Percentiles rank a stretch among this genome's conserved stretches.
Evolutionary conservation across 1,140 invertebrate genomes (phyloP).

Genomic region (Steinernema khuongi): DNA sequence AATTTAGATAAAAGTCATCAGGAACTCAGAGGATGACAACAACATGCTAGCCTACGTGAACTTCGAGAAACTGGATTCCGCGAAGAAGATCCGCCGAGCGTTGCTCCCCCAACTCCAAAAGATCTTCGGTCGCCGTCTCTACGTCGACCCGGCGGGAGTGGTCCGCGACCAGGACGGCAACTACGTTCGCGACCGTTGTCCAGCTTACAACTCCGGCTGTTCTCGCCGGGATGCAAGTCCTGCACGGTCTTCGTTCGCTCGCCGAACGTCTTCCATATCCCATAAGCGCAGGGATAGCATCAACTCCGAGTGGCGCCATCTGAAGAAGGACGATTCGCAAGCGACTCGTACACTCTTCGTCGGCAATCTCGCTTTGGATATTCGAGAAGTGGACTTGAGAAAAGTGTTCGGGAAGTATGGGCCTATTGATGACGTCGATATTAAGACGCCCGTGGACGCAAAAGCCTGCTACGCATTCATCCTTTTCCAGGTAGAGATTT

Average conservation of each 20-base stretch:
- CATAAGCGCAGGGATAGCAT: not conserved
- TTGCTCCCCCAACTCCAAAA: not conserved
- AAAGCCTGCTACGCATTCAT: conserved; percentile 42
- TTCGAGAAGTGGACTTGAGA: not conserved
- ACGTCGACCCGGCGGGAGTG: conserved; percentile 39
- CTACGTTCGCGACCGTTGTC: conserved; percentile 35
- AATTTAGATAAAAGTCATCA: conserved; percentile 38
- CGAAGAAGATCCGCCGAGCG: conserved; percentile 24
- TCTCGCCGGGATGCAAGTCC: not conserved
- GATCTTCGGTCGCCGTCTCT: not conserved
- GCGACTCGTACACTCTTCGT: conserved; percentile 93
- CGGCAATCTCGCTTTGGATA: conserved; percentile 71
- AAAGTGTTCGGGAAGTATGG: conserved; percentile 84
- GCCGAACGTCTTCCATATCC: too few species aligned
- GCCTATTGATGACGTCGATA: conserved; percentile 93
- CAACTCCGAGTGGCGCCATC: conserved; percentile 21
- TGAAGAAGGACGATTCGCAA: conserved; percentile 34
- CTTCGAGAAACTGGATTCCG: conserved; percentile 30
- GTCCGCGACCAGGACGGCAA: conserved; percentile 39
- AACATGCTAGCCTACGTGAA: conserved; percentile 38
- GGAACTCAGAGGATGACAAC: conserved; percentile 31
- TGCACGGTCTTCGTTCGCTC: not conserved
- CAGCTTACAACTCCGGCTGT: not conserved
- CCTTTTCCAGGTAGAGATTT: conserved; percentile 35
- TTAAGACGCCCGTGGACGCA: conserved; percentile 78